Conservation (phyloP, 2,113 vertebrate genomes). For the Sceloporus undulatus region DNA sequence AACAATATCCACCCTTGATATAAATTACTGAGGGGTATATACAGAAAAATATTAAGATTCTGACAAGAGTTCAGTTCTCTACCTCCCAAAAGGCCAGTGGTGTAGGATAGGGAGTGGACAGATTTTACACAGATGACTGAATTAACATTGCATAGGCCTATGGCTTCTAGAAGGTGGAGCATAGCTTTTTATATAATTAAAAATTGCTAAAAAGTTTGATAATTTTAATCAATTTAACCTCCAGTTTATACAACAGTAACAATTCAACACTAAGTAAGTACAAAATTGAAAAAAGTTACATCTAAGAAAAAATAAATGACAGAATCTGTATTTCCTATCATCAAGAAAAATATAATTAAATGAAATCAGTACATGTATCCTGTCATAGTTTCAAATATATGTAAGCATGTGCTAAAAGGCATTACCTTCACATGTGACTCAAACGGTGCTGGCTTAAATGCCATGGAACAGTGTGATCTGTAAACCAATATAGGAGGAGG, state of each 20-base stretch:
- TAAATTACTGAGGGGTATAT: no score
- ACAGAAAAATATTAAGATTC: background rate
- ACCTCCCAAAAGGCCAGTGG: no score
- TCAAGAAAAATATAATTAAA: background rate
- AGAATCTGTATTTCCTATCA: background rate
- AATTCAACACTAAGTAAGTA: background rate
- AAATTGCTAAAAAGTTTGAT: background rate
- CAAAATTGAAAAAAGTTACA: background rate
- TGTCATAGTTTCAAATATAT: background rate
- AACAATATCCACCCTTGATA: no score
- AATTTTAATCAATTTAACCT: background rate
- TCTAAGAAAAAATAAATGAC: background rate
- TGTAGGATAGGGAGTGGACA: background rate
- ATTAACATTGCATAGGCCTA: background rate
- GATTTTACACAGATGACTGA: background rate
- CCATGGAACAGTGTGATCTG: conserved; percentile 84
- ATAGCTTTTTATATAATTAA: background rate
- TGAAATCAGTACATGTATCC: background rate
- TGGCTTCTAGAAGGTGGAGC: background rate
- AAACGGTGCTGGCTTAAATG: conserved; percentile 87
- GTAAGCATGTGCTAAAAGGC: background rate
- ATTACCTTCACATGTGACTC: conserved; percentile 84
- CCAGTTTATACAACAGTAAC: background rate
- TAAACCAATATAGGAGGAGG: conserved; percentile 88
- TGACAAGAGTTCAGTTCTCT: background rate